phyloP scores from a whole-genome alignment of 2,113 vertebrate genomes.

The Coryphaenoides rupestris region DNA sequence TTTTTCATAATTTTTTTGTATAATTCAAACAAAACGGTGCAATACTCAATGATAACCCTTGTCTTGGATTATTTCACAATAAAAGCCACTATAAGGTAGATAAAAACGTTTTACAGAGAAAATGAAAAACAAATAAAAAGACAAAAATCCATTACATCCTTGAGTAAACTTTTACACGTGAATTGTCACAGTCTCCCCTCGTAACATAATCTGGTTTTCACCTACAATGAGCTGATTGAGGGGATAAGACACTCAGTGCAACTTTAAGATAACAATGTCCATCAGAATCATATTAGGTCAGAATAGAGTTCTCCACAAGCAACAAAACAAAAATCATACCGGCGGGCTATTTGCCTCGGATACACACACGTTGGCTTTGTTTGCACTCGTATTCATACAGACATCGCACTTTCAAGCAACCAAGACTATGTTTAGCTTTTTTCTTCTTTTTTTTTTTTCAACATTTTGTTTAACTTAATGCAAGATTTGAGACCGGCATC shows the following conservation, averaged over 20 bases:
- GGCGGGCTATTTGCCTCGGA: slow-evolving; percentile 37
- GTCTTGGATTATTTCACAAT: slow-evolving; percentile 86
- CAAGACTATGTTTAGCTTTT: slow-evolving; percentile 37
- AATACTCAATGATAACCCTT: slow-evolving; percentile 83
- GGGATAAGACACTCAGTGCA: slow-evolving; percentile 96
- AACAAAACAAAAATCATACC: slow-evolving; percentile 67
- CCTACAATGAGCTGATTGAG: slow-evolving; percentile 82
- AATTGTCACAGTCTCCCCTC: slow-evolving; percentile 86
- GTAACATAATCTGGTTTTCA: slow-evolving; percentile 67
- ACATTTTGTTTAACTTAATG: slow-evolving; percentile 53
- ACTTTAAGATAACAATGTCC: slow-evolving; percentile 83
- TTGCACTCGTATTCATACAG: slow-evolving; percentile 61
- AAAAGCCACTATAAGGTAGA: slow-evolving; percentile 94
- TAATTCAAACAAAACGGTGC: slow-evolving; percentile 84
- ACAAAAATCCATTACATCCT: slow-evolving; percentile 82
- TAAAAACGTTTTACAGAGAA: slow-evolving; percentile 83
- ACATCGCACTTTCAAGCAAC: slow-evolving; percentile 58
- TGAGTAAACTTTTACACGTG: slow-evolving; percentile 99
- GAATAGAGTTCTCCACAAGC: slow-evolving; percentile 37
- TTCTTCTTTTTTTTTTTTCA: background rate
- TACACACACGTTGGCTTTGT: slow-evolving; percentile 49
- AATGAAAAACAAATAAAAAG: slow-evolving; percentile 54
- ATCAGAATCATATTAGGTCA: slow-evolving; percentile 49
- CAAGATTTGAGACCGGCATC: slow-evolving; percentile 54
- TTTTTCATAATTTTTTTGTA: slow-evolving; percentile 57